Base-by-base conservation (phyloP, 2,113 vertebrate species). In the Xyrauchen texanus region DNA sequence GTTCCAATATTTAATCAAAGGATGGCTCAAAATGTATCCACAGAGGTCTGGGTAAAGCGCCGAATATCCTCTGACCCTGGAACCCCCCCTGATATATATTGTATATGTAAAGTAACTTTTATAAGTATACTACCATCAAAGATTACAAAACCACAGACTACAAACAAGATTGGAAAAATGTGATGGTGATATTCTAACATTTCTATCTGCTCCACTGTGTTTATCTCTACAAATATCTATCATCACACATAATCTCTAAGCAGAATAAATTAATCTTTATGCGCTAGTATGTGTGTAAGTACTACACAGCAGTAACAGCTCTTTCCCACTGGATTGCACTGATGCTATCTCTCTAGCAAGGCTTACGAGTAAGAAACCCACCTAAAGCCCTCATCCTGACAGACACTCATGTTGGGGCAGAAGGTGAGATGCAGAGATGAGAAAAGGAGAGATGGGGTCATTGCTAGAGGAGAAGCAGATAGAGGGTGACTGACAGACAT, bases 321-420 rank as follows among this genome's bases (percentile, higher is more conserved):
- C 61, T 65, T 62, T 74, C 75, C 75, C 64, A 68, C 82, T 78
- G 73, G 74, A 62, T 66, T 62, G 21, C 58, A 69, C n/a, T 66
- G 75, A 81, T 81, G 58, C 70, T 75, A 84, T 84, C 76, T 69
- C 70, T 42, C 82, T 75, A 78, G 69, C 76, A 67, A 64, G 73
- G 79, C 52, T 69, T 70, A 69, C n/a, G 73, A 15, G 68, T 66
- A 83, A 42, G 82, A 81, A 61, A 81, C 63, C 74, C 61, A 77
- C 61, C 58, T 64, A 53, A 76, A 76, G 52, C 16, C 11, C 70
- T 69, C 81, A 76, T 70, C 71, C 67, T 15, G 76, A 62, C 45
- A 58, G 21, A 57, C 58, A 64, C 73, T 81, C 69, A 78, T 44
- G 76, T 47, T 52, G 61, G 7, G 16, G 34, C 49, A 63, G 55